phyloP scores from a whole-genome alignment of 2,113 vertebrate genomes.

The Ceratotherium simum region DNA sequence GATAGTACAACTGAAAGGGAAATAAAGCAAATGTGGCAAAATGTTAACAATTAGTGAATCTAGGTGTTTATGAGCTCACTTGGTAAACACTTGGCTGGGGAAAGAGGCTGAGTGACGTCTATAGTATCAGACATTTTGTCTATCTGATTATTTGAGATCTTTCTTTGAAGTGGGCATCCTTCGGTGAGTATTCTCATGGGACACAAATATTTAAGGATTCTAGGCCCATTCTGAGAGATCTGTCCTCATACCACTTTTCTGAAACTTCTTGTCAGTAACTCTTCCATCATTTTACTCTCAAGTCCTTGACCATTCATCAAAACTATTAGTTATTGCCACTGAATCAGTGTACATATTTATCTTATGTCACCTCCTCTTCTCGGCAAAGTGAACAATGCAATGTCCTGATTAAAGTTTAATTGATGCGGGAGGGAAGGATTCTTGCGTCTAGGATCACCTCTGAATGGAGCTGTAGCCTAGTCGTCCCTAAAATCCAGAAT shows the following conservation, averaged over 20 bases:
- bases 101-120: not conserved
- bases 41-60: not conserved
- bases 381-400: not conserved
- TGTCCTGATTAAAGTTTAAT: not conserved
- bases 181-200: not conserved
- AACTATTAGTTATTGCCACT: not conserved
- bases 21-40: not conserved
- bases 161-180: not conserved
- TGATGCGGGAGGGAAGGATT: not conserved
- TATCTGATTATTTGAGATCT: not conserved
- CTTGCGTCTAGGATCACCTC: not conserved
- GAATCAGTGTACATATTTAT: not conserved
- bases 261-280: not conserved
- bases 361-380: not conserved
- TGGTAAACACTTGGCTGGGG: not conserved
- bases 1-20: not conserved
- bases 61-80: not conserved
- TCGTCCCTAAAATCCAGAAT: not conserved
- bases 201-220: not conserved
- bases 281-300: not conserved
- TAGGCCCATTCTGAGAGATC: not conserved
- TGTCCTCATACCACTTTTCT: not conserved
- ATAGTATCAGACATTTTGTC: not conserved
- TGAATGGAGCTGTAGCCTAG: not conserved
- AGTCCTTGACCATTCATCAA: not conserved